Base-by-base conservation (phyloP, 1,140 invertebrate genomes). In the Elymnias hypermnestra region DNA sequence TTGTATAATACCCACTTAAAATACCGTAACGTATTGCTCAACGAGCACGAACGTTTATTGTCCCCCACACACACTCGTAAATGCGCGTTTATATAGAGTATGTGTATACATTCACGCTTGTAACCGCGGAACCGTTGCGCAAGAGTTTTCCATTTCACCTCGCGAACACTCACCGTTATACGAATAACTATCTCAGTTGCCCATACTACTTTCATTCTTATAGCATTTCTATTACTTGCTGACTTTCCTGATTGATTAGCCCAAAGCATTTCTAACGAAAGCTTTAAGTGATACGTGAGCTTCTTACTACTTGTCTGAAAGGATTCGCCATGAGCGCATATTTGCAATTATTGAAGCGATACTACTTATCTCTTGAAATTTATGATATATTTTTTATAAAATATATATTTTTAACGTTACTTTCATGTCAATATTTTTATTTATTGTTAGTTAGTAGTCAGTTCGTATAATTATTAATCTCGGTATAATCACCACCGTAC, bases 141-240 rank as follows among this genome's bases (percentile, higher is more conserved):
- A 81, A 84, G 60, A 67, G 75, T 76, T 84, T 82, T 84, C 81
- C 75, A 77, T 84, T 84, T 84, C 81, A 81, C 73, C 63, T 48
- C 57, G 56, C 62, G 12, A 41, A 29, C 47, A 44, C 42, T 33
- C 14, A 38, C 22, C 14, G 33, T 53, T 36, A 29, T 18, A 38
- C 37, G 8, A 21, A 42, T 41, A 48, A 36, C 35, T 28, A 53
- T 53, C 23, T 43, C 40, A 38, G 40, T 42, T 35, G 49, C 23
- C 22, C 44, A 51, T 57, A 42, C 36, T 22, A 53, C 57, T 69
- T 66, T 69, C 54, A 45, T 66, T 57, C 45, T 57, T 47, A 57
- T 47, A 51, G 37, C 29, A 25, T 25, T 19, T 39, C 23, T 39
- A 26, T 38, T 28, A 22, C 1, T 22, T 25, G 23, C 23, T 8